These are phyloP conservation scores for Sussaba pulchella DNA, from an alignment of 2,888 invertebrate genomes.

Conservation along the genomic window DNA sequence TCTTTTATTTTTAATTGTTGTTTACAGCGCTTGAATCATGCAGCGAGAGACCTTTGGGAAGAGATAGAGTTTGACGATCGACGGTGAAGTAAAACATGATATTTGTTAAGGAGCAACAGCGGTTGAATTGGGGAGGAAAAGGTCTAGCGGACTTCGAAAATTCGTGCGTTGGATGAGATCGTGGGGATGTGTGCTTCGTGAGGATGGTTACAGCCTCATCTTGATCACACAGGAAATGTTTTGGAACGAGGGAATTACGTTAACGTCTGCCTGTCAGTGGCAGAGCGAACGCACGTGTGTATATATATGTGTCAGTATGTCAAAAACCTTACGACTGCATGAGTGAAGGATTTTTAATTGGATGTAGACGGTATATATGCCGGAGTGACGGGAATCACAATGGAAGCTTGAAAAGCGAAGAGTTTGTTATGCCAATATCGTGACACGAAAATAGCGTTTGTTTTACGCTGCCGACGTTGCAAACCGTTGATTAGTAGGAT, in stretches of 20 bases:
- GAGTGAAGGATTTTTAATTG: slow-evolving; percentile 46
- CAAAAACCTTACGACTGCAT: slow-evolving; percentile 7
- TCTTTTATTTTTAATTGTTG: slow-evolving; percentile 2
- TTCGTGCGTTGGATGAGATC: slow-evolving; percentile 2
- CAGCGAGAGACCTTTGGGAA: not conserved
- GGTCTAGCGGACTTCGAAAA: slow-evolving; percentile 7
- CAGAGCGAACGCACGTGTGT: not conserved
- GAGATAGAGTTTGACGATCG: slow-evolving; percentile 8
- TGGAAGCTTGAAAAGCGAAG: not conserved
- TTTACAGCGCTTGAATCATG: not conserved
- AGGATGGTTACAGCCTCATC: not conserved
- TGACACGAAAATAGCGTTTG: not conserved
- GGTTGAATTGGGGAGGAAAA: slow-evolving; percentile 11
- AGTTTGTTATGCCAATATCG: not conserved
- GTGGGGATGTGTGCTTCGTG: not conserved
- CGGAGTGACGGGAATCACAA: not conserved
- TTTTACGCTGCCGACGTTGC: too few species aligned
- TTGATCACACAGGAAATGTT: slow-evolving; percentile 21
- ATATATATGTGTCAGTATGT: not conserved
- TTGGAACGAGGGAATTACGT: slow-evolving; percentile 37
- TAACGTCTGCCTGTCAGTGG: slow-evolving; percentile 27
- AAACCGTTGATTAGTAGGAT: too few species aligned
- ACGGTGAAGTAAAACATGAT: slow-evolving; percentile 7
- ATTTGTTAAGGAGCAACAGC: not conserved
- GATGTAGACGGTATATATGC: slow-evolving; percentile 2